Evolutionary conservation across 2,113 vertebrate genomes (phyloP).

Genomic region (Varanus salvator): DNA sequence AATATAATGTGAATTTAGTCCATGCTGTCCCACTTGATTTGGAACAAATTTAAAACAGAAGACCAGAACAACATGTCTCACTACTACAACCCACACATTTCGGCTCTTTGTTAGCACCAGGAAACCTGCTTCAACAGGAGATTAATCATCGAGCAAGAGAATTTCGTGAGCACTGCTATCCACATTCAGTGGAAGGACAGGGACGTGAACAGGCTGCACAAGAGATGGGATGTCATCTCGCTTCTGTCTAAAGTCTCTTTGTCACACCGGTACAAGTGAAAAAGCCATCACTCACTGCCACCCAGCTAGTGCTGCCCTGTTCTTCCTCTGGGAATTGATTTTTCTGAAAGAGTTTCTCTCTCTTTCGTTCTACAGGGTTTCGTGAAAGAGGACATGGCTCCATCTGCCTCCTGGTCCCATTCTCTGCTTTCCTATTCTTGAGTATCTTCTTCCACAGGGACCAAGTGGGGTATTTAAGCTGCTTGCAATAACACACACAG

Average conservation of each 20-base stretch:
- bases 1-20: neutral
- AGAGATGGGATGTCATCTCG: neutral
- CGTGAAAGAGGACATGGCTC: constrained; percentile 37
- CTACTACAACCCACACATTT: neutral
- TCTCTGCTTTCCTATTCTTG: constrained; percentile 54
- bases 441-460: constrained; percentile 20
- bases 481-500: neutral
- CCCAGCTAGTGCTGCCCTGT: constrained; percentile 12
- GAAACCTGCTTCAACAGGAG: no score
- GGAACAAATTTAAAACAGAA: neutral
- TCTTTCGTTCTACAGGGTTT: neutral
- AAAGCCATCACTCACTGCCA: constrained; percentile 57
- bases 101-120: neutral
- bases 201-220: neutral
- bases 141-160: neutral
- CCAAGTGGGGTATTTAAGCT: constrained; percentile 19
- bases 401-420: constrained; percentile 38
- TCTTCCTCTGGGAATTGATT: constrained; percentile 42
- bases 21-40: neutral
- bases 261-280: constrained; percentile 20
- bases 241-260: constrained; percentile 8
- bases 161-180: neutral
- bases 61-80: neutral
- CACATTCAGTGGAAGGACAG: neutral
- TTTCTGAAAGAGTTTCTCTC: constrained; percentile 3